Base-by-base conservation (phyloP, 2,888 invertebrate species). In the Pasiphila rectangulata region DNA sequence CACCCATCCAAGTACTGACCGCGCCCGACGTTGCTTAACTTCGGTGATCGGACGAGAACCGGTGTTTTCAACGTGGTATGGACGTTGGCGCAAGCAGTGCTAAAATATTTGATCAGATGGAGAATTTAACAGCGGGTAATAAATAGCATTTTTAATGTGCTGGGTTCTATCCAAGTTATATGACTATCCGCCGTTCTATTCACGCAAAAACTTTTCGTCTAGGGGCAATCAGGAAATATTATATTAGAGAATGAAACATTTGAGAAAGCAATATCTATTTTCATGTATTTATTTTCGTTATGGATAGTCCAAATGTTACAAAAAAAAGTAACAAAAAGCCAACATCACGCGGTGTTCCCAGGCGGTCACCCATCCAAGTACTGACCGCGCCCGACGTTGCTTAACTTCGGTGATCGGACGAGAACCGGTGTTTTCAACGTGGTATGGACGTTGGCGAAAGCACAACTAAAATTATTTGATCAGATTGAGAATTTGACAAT, bases 351-450 rank as follows among this genome's bases (percentile, higher is more conserved):
- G 72, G 77, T 79, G 76, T 79, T 79, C 76, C 77, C 76, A 77
- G 73, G 78, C 78, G 76, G 80, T 79, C 79, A 79, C 78, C 79
- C 79, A 80, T 80, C 79, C 77, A 82, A 79, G 79, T 79, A 80
- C 79, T 79, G 78, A 80, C 74, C 74, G 63, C 78, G 79, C 78
- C 79, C 79, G 75, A 80, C 69, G 79, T 76, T 79, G 79, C 76
- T 79, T 80, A 75, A 79, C 79, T 78, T 78, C 79, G 77, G 79
- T 82, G 79, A 79, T 82, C 79, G 79, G 79, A 80, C 79, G 79
- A 79, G 77, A 79, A 78, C 76, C 76, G 77, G 79, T 77, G 76
- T 75, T 56, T 76, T 79, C 76, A 79, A 76, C 75, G 69, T 62
- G 54, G 62, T 62, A 60, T 60, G 59, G 59, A 59, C 62, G 62